Evolutionary conservation across 2,113 vertebrate species (phyloP).

Genomic region (Cyprinodon brontotheroides): DNA sequence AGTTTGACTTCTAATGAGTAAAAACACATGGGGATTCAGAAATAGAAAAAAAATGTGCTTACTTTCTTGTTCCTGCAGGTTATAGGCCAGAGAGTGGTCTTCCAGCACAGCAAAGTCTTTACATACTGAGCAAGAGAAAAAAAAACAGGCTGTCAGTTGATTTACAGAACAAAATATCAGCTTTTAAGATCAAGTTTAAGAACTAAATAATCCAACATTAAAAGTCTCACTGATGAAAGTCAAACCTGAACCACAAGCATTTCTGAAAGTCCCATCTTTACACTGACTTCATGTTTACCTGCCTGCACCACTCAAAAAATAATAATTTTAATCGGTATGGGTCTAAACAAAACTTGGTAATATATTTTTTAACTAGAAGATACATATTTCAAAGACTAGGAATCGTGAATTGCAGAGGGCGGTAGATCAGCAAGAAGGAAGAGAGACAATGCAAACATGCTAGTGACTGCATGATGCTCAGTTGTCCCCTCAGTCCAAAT

Average conservation of each 20-base stretch:
- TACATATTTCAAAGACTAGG: background rate
- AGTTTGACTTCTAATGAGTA: background rate
- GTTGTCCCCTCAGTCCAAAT: background rate
- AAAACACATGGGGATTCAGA: background rate
- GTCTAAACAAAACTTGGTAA: no score
- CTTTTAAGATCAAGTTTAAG: background rate
- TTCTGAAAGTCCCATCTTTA: background rate
- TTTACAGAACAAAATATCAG: background rate
- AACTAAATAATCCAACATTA: background rate
- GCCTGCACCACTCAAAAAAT: background rate
- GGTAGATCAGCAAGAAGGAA: no score
- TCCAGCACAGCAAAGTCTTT: slow-evolving; percentile 94
- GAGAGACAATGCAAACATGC: no score
- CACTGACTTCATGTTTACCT: slow-evolving; percentile 2
- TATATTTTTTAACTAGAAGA: background rate
- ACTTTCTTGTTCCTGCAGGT: slow-evolving; percentile 98
- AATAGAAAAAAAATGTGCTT: slow-evolving; percentile 64
- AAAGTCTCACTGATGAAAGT: background rate
- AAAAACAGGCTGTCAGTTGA: no score
- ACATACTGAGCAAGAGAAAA: slow-evolving; percentile 81
- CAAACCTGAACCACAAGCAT: background rate
- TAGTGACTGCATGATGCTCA: no score
- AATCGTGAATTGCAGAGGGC: background rate
- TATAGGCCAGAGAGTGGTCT: slow-evolving; percentile 95
- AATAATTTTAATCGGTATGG: background rate